A percentile compares a stretch with the other conserved stretches of the same genome.
These are phyloP conservation scores for Matsumurasca onukii DNA, from an alignment of 1,140 invertebrate species.

Conservation along the genomic window DNA sequence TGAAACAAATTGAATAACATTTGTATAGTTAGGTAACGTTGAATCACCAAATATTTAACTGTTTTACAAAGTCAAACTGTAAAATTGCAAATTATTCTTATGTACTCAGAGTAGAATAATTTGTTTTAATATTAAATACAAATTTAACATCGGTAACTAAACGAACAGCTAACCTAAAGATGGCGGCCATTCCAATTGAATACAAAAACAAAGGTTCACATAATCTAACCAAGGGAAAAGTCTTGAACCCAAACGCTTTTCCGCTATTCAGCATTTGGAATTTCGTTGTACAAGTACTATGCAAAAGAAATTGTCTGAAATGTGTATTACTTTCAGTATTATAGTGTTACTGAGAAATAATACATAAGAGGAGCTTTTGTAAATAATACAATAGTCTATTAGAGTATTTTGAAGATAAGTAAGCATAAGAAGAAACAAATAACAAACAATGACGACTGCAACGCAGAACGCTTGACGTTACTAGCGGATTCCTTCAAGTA, in stretches of 20 bases:
- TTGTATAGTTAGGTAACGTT: not conserved
- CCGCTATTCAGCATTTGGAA: slow-evolving; percentile 6
- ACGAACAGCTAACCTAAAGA: slow-evolving; percentile 26
- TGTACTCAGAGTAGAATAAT: not conserved
- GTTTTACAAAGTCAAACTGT: not conserved
- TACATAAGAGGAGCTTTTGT: too few relatives aligned
- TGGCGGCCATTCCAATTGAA: slow-evolving; percentile 27
- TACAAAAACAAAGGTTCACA: slow-evolving; percentile 30
- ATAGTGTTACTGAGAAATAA: too few relatives aligned
- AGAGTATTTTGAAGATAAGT: too few relatives aligned
- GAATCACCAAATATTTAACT: not conserved
- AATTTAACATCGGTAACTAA: not conserved
- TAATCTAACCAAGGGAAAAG: not conserved
- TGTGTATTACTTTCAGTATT: too few relatives aligned
- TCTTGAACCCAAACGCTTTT: slow-evolving; percentile 24
- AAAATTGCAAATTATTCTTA: too few relatives aligned
- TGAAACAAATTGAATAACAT: slow-evolving; percentile 4
- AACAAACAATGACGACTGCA: too few relatives aligned
- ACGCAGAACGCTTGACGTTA: too few relatives aligned
- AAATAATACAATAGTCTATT: too few relatives aligned
- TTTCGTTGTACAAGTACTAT: too few relatives aligned
- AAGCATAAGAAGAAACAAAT: too few relatives aligned
- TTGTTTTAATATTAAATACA: not conserved
- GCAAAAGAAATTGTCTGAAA: too few relatives aligned
- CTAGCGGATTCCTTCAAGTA: too few relatives aligned